These are phyloP conservation scores for Pardalotus punctatus DNA, from an alignment of 2,113 vertebrate genomes.

Conservation along the genomic window DNA sequence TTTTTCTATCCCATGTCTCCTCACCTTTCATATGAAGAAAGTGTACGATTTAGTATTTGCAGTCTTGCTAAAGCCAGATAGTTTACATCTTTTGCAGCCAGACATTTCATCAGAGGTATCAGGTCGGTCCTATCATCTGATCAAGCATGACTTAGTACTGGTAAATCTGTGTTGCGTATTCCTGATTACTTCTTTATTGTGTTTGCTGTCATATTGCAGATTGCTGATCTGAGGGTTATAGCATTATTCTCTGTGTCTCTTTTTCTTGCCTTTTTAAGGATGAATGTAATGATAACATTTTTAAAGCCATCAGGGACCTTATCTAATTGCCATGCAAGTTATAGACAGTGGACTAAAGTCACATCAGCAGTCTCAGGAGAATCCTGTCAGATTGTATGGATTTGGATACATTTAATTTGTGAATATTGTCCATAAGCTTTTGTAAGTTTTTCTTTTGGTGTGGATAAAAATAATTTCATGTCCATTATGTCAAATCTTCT, in stretches of 20 bases:
- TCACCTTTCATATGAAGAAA: background rate
- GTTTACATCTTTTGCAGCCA: background rate
- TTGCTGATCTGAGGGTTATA: background rate
- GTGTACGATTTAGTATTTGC: background rate
- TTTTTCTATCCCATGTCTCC: background rate
- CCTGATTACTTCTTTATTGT: background rate
- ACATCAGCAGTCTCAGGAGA: background rate
- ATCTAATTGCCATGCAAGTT: background rate
- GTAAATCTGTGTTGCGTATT: background rate
- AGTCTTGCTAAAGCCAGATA: background rate
- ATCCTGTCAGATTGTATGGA: background rate
- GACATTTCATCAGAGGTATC: background rate
- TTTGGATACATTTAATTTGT: background rate
- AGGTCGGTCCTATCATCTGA: background rate
- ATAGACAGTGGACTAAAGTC: background rate
- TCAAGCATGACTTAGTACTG: background rate
- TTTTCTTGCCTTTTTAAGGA: background rate
- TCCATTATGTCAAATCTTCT: background rate
- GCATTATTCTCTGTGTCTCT: background rate
- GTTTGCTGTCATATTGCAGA: background rate
- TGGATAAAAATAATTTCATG: background rate
- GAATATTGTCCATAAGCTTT: background rate
- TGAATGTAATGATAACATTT: background rate
- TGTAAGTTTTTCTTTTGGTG: background rate
- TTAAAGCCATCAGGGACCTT: background rate